Base-by-base conservation (phyloP, 2,113 vertebrate species). In the Carlito syrichta region DNA sequence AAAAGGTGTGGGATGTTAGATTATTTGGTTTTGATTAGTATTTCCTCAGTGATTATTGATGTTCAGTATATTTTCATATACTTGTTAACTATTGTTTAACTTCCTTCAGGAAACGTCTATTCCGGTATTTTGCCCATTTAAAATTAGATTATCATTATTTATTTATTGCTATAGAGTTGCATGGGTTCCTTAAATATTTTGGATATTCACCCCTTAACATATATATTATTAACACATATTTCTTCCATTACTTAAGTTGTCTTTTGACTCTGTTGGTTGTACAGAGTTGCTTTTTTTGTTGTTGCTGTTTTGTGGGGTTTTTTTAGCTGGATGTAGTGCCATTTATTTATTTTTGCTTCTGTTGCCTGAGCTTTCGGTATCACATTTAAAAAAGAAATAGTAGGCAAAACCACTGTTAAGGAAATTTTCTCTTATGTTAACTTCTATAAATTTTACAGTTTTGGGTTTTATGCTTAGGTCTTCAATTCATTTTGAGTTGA, bases 1-100 rank as follows among this genome's bases (percentile, higher is more conserved):
- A 35, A 45, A 0, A 25, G 12, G 1, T 78, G 23, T 17, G 16
- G 52, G 25, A 3, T 40, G 5, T 45, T 48, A 13, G 32, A 1
- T 35, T 12, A 23, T 48, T 48, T 23, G 23, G 8, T 20, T 81
- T 58, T 48, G 8, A n/a, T 48, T 71, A 48, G 9, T 13, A 69
- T 45, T 60, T 68, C 50, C 10, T 14, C 48, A 8, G 4, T 52
- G 16, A 40, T 12, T 30, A 76, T 8, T 40, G 25, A 17, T 48
- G 40, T 13, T 20, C 23, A 35, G 20, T 8, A 69, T 2, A 38
- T 69, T 81, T 43, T 23, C 27, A 60, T 40, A 5, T 68, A 43
- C 22, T 7, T 76, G 1, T 16, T 88, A 32, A 8, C 2, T 30
- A 45, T 45, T n/a, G 40, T 10, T 2, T 43, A 0, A 56, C 14